Evolutionary conservation across 2,797 vertebrate genomes (phyloP), one percentile per base, ranked within the genome.

Genomic region (Fringilla coelebs): DNA sequence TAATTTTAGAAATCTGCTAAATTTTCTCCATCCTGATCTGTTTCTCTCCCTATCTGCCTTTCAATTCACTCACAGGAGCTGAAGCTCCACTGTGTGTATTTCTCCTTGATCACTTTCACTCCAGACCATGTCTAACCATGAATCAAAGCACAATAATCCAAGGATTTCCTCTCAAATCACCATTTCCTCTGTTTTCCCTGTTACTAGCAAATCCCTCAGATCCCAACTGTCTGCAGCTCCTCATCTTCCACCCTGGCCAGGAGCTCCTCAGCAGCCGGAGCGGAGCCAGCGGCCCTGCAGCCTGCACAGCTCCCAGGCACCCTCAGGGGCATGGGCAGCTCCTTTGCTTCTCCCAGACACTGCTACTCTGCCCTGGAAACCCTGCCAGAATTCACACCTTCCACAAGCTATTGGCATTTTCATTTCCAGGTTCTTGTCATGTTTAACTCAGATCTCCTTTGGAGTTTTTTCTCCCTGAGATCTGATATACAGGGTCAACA

Each of bases 81-180:
- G 46, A 49, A 88, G 72, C 66, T 68, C 77, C 7, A 22, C 46
- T 6, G 16, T 2, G 16, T 31, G 52, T 57, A 48, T 68, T 88
- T 77, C 66, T 86, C 48, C 66, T 55, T 28, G 40, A 90, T 52
- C 73, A 90, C 88, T 91, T 95, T 95, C 93, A 93, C 93, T 94
- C 72, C 46, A 81, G 51, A 70, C 54, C 82, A 75, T 3, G 11
- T 54, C 77, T 48, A 84, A 91, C 79, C 0, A 2, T 74, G 48
- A 93, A 82, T 85, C 87, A 90, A 92, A 90, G 87, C 81, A 79
- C 70, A 96, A 81, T 90, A 93, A 95, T 82, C 90, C 83, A 70
- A 90, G 83, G 91, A 95, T 94, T 96, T 96, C 88, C 94, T 90
- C 63, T 76, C 67, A 45, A 90, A 81, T 77, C 88, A 89, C 34